These are phyloP conservation scores for Taeniopygia guttata DNA, from an alignment of 2,797 vertebrate genomes.

Conservation along the genomic window DNA sequence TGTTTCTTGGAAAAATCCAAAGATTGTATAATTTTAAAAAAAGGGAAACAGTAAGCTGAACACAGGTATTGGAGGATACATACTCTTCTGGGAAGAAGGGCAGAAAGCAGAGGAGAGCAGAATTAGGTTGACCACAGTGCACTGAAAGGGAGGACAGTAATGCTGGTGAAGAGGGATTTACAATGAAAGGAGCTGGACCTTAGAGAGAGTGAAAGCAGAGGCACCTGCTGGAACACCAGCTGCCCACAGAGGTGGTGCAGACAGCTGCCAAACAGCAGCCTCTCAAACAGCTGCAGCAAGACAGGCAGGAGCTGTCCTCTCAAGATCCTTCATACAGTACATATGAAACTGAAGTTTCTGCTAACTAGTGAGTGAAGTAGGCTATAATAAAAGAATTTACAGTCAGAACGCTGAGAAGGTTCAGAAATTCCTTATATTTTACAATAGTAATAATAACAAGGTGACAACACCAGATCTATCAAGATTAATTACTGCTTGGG, in stretches of 20 bases:
- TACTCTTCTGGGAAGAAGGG: not conserved
- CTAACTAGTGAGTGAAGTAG: not conserved
- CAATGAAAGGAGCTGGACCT: not conserved
- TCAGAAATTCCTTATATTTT: not conserved
- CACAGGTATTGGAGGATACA: not conserved
- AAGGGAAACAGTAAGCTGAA: not conserved
- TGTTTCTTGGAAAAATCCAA: not conserved
- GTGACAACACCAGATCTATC: not conserved
- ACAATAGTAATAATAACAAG: not conserved
- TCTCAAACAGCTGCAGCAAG: not conserved
- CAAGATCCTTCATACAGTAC: not conserved
- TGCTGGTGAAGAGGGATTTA: not conserved
- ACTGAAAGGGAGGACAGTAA: not conserved
- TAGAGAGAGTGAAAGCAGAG: not conserved
- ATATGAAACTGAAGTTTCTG: not conserved
- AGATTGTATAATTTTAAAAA: not conserved
- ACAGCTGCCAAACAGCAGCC: not conserved
- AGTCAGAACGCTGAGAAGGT: not conserved
- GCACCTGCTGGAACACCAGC: not conserved
- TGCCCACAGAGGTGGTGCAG: not conserved
- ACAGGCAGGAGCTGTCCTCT: not conserved
- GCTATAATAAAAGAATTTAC: fast-evolving
- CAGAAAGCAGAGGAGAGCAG: not conserved
- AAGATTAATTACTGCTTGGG: not conserved
- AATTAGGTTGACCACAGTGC: not conserved